Conservation (phyloP, 2,113 vertebrate genomes). For the Felis chaus region DNA sequence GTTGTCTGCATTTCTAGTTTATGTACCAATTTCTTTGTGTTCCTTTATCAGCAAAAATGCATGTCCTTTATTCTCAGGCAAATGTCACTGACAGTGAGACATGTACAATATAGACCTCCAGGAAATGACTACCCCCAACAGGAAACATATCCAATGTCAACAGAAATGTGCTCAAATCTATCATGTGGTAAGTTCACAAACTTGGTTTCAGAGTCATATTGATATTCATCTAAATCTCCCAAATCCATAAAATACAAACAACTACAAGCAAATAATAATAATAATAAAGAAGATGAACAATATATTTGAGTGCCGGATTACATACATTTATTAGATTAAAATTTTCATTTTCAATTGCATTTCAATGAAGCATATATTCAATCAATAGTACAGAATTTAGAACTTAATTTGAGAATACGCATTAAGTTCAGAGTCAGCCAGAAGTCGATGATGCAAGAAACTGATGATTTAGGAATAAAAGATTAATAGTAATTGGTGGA, state of each 20-base stretch:
- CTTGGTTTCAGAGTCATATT: background rate
- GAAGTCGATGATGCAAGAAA: background rate
- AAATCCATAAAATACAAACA: background rate
- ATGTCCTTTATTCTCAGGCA: background rate
- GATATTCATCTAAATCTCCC: background rate
- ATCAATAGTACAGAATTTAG: background rate
- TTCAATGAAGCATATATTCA: background rate
- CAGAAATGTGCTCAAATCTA: background rate
- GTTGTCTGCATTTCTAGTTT: background rate
- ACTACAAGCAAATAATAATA: background rate
- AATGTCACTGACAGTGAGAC: background rate
- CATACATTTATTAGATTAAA: conserved; percentile 24
- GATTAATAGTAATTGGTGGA: fast-evolving
- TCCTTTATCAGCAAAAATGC: background rate
- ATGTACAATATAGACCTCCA: background rate
- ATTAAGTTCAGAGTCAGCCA: background rate
- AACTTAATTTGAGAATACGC: background rate
- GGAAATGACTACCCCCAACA: background rate
- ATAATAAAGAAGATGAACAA: background rate
- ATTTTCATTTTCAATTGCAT: background rate
- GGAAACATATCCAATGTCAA: fast-evolving
- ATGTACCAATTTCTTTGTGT: background rate
- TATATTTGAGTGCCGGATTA: background rate
- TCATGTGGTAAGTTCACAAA: background rate
- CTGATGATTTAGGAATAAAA: background rate